Evolutionary conservation across 2,797 vertebrate genomes (phyloP).

Genomic region (Corythornis leucogaster): DNA sequence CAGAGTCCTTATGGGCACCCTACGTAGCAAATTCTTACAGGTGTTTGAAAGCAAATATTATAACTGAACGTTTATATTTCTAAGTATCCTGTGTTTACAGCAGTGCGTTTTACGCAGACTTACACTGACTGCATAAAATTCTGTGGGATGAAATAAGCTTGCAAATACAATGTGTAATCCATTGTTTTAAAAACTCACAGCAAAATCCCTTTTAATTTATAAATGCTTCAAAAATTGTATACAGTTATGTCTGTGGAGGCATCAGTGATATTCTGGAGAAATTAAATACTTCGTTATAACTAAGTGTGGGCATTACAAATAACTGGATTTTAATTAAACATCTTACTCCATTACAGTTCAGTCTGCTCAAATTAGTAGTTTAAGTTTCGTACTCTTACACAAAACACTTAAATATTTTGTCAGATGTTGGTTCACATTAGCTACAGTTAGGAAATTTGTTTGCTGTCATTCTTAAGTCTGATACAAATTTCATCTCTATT

Average conservation of each 20-base stretch:
- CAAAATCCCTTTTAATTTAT: constrained; percentile 16
- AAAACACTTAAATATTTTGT: constrained; percentile 58
- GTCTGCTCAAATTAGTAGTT: constrained; percentile 65
- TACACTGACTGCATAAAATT: background rate
- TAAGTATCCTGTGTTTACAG: background rate
- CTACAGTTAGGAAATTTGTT: constrained; percentile 46
- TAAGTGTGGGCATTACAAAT: constrained; percentile 43
- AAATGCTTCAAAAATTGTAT: background rate
- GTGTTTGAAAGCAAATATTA: background rate
- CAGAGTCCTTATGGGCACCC: background rate
- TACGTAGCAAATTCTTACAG: background rate
- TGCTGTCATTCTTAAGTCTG: constrained; percentile 39
- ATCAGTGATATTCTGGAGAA: constrained; percentile 32
- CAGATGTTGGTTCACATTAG: constrained; percentile 56
- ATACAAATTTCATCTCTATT: constrained; percentile 13
- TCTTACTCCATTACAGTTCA: constrained; percentile 58
- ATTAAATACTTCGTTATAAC: constrained; percentile 16
- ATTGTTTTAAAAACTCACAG: background rate
- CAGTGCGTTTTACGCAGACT: background rate
- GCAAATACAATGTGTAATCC: background rate
- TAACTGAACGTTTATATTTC: background rate
- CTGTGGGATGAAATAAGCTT: background rate
- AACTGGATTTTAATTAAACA: constrained; percentile 66
- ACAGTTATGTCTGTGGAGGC: background rate
- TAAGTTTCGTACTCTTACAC: constrained; percentile 37